These are phyloP conservation scores for Penaeus indicus DNA, from an alignment of 1,140 invertebrate genomes.

Conservation along the genomic window DNA sequence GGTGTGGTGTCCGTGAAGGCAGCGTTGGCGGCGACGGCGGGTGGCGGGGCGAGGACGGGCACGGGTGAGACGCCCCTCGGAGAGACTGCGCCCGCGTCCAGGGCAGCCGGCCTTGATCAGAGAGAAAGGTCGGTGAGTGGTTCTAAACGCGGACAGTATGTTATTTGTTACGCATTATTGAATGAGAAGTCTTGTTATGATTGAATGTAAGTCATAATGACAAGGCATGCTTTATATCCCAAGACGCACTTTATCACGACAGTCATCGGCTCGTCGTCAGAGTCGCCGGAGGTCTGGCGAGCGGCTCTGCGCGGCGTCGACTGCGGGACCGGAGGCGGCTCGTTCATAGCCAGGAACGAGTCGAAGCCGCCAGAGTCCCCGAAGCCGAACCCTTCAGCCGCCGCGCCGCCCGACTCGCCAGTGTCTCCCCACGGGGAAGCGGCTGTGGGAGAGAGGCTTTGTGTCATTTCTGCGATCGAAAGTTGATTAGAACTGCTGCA, in stretches of 20 bases:
- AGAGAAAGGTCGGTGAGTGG: too few species aligned
- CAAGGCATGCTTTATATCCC: background rate
- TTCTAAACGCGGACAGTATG: too few species aligned
- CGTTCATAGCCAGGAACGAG: conserved; percentile 84
- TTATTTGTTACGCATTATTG: too few species aligned
- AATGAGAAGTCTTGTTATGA: too few species aligned
- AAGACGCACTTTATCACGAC: conserved; percentile 81
- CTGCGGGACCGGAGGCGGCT: conserved; percentile 77
- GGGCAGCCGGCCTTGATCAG: conserved; percentile 50
- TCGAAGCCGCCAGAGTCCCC: conserved; percentile 81
- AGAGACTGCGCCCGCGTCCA: conserved; percentile 52
- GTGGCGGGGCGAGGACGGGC: conserved; percentile 83
- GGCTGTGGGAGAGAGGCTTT: background rate
- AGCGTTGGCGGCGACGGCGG: conserved; percentile 69
- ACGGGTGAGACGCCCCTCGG: conserved; percentile 60
- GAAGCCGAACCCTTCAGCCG: conserved; percentile 68
- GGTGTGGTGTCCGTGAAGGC: conserved; percentile 73
- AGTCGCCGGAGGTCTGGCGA: conserved; percentile 80
- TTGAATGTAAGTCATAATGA: background rate
- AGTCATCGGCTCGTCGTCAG: conserved; percentile 81
- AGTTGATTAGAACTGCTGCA: too few species aligned
- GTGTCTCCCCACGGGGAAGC: conserved; percentile 64
- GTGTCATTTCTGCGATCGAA: background rate
- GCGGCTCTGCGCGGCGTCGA: conserved; percentile 72
- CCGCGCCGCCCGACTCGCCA: conserved; percentile 73